Base-by-base conservation (phyloP, 2,113 vertebrate genomes). In the Ciconia stormi region DNA sequence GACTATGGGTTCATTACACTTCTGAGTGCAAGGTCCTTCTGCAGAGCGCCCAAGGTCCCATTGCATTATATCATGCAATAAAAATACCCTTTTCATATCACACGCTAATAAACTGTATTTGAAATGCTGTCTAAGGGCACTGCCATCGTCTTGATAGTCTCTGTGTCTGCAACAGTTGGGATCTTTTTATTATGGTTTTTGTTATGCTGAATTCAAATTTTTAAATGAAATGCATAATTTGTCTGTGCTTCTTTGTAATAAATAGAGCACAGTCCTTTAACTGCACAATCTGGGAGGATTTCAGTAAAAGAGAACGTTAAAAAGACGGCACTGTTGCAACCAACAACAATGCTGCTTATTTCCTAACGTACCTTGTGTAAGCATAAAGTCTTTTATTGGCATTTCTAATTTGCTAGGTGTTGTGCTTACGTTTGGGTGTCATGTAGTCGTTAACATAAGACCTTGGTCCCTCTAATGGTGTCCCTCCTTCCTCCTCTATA, bases 41-140 rank as follows among this genome's bases (percentile, higher is more conserved):
- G 98, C 98, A 97, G 97, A 97, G 97, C 70, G 97, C 98, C 98
- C 98, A 98, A 97, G 97, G 98, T 98, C 98, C 98, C 98, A 97
- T 94, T 98, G 98, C 98, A 98, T 98, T 98, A 98, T 98, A 98
- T 98, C 98, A 98, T 97, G 98, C 98, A 98, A 97, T 98, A 98
- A 98, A 98, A 98, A 98, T 93, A 98, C 98, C 98, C 98, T 98
- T 98, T 98, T 98, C 96, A 97, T 98, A 98, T 98, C 98, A 98
- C 98, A 98, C 94, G n/a, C 98, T 98, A 98, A 98, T 98, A 98
- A 98, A 97, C 98, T 98, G 98, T 98, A 97, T 97, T 98, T 98
- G 98, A 98, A 98, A 98, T 63, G 97, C 98, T 97, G 97, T 96
- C 97, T 93, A 17, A 98, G 98, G 97, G 95, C 95, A 74, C 95